Percentiles rank a stretch among this genome's conserved stretches.
Conservation (phyloP, 2,113 vertebrate genomes). For the Oncorhynchus masou region DNA sequence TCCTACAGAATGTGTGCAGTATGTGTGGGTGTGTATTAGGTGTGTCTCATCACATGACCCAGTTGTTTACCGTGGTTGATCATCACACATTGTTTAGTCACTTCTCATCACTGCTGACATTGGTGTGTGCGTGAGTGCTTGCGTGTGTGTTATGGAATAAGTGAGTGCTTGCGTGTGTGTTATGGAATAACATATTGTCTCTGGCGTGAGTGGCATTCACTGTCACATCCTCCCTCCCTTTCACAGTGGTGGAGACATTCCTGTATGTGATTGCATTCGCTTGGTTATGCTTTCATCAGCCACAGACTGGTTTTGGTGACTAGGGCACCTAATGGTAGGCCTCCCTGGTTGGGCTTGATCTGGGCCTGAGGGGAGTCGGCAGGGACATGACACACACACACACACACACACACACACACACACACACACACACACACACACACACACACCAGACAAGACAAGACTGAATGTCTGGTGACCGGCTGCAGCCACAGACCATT, state of each 20-base stretch:
- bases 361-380: slow-evolving; percentile 64
- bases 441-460: slow-evolving; percentile 14
- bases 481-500: not conserved
- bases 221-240: not conserved
- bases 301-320: slow-evolving; percentile 55
- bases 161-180: too few species aligned
- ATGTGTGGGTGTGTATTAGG: slow-evolving; percentile 4
- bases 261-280: too few species aligned
- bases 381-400: slow-evolving; percentile 54
- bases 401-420: slow-evolving; percentile 11
- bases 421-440: slow-evolving; percentile 10
- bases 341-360: slow-evolving; percentile 52
- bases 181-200: not conserved
- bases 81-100: slow-evolving; percentile 2
- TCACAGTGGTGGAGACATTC: not conserved
- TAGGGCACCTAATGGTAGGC: slow-evolving; percentile 66
- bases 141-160: not conserved
- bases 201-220: not conserved
- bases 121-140: slow-evolving; percentile 1
- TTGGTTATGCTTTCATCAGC: not conserved
- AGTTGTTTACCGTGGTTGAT: slow-evolving; percentile 22
- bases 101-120: slow-evolving; percentile 29
- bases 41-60: slow-evolving; percentile 22
- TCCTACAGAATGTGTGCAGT: not conserved
- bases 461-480: slow-evolving; percentile 10